Percentiles rank a stretch among this genome's conserved stretches.
phyloP scores from a whole-genome alignment of 2,888 invertebrate genomes.

The Sesamia inferens region DNA sequence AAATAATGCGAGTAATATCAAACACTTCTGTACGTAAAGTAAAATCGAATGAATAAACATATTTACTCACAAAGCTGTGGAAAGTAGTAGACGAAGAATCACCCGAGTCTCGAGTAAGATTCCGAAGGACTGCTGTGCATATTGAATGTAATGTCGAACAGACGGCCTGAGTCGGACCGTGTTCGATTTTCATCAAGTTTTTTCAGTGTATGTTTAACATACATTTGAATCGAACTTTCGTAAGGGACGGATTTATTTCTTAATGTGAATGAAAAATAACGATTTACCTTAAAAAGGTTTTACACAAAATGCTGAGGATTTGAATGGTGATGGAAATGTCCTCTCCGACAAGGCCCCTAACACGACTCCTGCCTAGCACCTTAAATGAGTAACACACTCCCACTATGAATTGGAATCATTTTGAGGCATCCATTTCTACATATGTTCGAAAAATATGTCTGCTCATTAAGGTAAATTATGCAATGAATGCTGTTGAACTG shows the following conservation, averaged over 20 bases:
- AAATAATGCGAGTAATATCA: not conserved
- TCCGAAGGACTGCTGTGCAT: conserved; percentile 37
- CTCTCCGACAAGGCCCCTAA: too few species aligned
- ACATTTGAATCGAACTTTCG: conserved; percentile 28
- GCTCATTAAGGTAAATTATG: too few species aligned
- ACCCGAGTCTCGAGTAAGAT: conserved; percentile 25
- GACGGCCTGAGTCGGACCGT: conserved; percentile 15
- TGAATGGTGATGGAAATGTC: not conserved
- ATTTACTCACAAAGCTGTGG: conserved; percentile 8
- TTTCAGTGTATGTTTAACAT: conserved; percentile 23
- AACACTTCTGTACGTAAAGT: not conserved
- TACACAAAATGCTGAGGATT: not conserved
- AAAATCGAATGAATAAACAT: conserved; percentile 18
- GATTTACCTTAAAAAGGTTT: not conserved
- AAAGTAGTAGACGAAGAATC: conserved; percentile 11
- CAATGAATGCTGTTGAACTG: too few species aligned
- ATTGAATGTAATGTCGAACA: conserved; percentile 27
- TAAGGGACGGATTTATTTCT: not conserved
- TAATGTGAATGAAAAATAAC: not conserved
- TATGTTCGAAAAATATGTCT: too few species aligned
- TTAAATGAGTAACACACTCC: too few species aligned
- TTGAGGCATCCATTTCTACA: too few species aligned
- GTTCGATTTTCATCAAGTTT: conserved; percentile 41
- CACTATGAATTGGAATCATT: too few species aligned
- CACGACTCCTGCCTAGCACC: too few species aligned